Evolutionary conservation across 2,888 invertebrate species (phyloP), one percentile per base, ranked within the genome.

Genomic region (Stratiomys singularior): DNA sequence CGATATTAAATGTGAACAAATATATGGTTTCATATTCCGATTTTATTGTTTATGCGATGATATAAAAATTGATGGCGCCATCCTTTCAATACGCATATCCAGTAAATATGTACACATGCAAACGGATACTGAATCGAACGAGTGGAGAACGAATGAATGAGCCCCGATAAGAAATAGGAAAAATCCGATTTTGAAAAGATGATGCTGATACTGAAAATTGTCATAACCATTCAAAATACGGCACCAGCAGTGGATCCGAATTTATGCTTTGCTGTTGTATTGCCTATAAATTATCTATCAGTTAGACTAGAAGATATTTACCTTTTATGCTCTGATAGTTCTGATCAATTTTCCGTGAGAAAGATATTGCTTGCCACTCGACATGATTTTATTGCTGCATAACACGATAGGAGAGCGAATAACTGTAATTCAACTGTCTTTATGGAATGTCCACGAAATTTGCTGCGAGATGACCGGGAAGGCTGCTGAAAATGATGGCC

Each of bases 31-130:
- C 64, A 74, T 78, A 74, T 78, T 78, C 64, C 30, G 64, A 78
- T 78, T 78, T 78, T 78, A 74, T 78, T 78, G 78, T 78, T 78
- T 78, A 78, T 78, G 74, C 74, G 66, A 74, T 47, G 66, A 74
- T 78, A 78, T 78, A 78, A 78, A 78, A 78, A 74, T 78, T 78
- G 72, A 78, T 74, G 56, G 66, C 56, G 69, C 58, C 77, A 58
- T 77, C 69, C 63, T 69, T 76, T 74, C 69, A 47, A 69, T 69
- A 66, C 27, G 37, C 66, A 9, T 5, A 5, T 9, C 52, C 15
- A 52, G 52, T 52, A 52, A 37, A 52, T 25, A 25, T 60, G 60
- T 60, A 25, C 60, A 25, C 13, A 60, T 60, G n/a, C n/a, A 52
- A 52, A n/a, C 52, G 18, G 15, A 52, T 13, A 52, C 18, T 15